Base-by-base conservation (phyloP, 2,113 vertebrate species). In the Labeo catla region DNA sequence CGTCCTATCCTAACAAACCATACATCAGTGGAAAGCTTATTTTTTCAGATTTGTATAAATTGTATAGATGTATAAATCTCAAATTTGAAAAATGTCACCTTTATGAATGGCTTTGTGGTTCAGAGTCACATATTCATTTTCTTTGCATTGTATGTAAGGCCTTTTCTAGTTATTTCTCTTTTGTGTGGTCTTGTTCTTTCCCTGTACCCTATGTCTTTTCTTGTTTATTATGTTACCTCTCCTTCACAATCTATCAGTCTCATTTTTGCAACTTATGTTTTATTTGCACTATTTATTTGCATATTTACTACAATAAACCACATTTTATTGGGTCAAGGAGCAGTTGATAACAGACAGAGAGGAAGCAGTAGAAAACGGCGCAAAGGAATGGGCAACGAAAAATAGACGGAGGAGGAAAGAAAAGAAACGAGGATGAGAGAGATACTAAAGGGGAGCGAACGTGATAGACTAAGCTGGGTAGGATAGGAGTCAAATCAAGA, bases 231-330 rank as follows among this genome's bases (percentile, higher is more conserved):
- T n/a, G n/a, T n/a, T n/a, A n/a, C n/a, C n/a, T n/a, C 87, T 89
- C 82, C 39, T 89, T 86, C 89, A 90, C 68, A 88, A 91, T 89
- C 79, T 89, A 76, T 89, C 89, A 70, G 52, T 89, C 74, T 90
- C 63, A 86, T 88, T 90, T 84, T 63, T 86, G 10, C 86, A 87
- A 76, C 66, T 88, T 77, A 54, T 86, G 85, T 88, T 86, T 84
- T 54, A 88, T 89, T 89, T 84, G 21, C 86, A 72, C 34, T 87
- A 90, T 93, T 94, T 93, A 92, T 93, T 93, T 93, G 87, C 89
- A 91, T 89, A 83, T 70, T 73, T 87, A 87, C 90, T 70, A 88
- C 93, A 91, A 94, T 86, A 94, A 95, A 91, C 90, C 0, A 6
- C 39, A 83, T 90, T 90, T 91, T 90, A 93, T 91, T 92, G 87